phyloP scores from a whole-genome alignment of 2,888 invertebrate genomes.

The Tortricodes alternella region DNA sequence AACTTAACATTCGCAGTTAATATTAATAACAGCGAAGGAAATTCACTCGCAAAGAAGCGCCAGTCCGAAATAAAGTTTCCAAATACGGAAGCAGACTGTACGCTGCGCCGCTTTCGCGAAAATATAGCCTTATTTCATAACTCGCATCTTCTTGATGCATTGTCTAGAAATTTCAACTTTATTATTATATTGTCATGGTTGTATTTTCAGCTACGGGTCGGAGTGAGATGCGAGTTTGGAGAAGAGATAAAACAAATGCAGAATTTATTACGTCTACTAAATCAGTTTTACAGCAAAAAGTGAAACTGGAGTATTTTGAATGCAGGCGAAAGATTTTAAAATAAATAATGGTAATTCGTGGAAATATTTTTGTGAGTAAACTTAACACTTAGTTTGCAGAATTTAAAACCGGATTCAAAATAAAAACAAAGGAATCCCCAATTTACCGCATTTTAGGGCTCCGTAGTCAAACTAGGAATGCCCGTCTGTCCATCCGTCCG shows the following conservation, averaged over 20 bases:
- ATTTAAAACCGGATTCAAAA: no score
- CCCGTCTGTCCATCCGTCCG: no score
- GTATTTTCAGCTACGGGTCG: no score
- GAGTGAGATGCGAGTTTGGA: no score
- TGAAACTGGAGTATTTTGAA: constrained; percentile 30
- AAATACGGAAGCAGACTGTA: constrained; percentile 52
- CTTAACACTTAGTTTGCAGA: no score
- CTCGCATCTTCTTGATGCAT: no score
- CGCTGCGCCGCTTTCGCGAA: constrained; percentile 43
- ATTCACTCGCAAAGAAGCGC: constrained; percentile 50
- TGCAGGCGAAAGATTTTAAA: constrained; percentile 24
- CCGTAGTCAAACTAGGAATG: no score
- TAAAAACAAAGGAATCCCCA: no score
- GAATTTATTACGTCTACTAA: constrained; percentile 33
- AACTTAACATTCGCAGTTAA: constrained; percentile 22
- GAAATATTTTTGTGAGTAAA: not conserved
- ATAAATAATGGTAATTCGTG: not conserved
- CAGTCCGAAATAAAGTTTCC: constrained; percentile 59
- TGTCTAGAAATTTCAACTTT: no score
- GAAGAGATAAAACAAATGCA: no score
- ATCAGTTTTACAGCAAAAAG: constrained; percentile 48
- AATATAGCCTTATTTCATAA: constrained; percentile 39
- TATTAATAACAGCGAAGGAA: constrained; percentile 24
- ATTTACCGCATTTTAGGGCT: no score
- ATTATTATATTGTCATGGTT: no score